Evolutionary conservation across 1,140 invertebrate genomes (phyloP).

Genomic region (Drosophila gunungcola): DNA sequence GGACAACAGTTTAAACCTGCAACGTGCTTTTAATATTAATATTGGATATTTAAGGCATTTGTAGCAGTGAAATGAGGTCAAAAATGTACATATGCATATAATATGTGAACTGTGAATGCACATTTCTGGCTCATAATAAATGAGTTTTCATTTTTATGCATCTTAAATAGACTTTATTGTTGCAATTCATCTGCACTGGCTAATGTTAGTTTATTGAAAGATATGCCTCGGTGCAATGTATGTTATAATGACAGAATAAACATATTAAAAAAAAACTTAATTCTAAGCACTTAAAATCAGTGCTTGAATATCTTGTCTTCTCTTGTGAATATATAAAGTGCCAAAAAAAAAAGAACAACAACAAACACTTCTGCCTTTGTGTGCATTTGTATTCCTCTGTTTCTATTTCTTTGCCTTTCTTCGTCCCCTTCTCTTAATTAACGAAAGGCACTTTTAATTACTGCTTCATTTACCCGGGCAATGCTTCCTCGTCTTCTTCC

Average conservation of each 20-base stretch:
- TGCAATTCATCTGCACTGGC: background rate
- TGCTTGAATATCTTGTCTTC: no score
- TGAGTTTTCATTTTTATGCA: background rate
- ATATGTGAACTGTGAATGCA: no score
- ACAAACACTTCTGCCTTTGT: slow-evolving; percentile 28
- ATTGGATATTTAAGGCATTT: no score
- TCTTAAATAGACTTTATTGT: background rate
- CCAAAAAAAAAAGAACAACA: slow-evolving; percentile 77
- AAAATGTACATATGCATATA: no score
- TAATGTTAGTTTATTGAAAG: background rate
- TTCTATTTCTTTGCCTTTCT: slow-evolving; percentile 59
- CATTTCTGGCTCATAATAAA: slow-evolving; percentile 16
- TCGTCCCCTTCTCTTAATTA: slow-evolving; percentile 50
- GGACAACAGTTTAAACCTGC: no score
- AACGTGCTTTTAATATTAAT: no score
- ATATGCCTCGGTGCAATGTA: background rate
- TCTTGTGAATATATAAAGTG: slow-evolving; percentile 60
- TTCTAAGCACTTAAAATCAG: no score
- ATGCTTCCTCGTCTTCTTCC: slow-evolving; percentile 17
- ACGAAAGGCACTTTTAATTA: slow-evolving; percentile 81
- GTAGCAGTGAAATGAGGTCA: no score
- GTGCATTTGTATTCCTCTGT: slow-evolving; percentile 20
- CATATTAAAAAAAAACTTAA: no score
- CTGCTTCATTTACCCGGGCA: slow-evolving; percentile 68
- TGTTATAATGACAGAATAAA: slow-evolving; percentile 39